Evolutionary conservation across 2,888 invertebrate species (phyloP).

Genomic region (Lithodes maja): DNA sequence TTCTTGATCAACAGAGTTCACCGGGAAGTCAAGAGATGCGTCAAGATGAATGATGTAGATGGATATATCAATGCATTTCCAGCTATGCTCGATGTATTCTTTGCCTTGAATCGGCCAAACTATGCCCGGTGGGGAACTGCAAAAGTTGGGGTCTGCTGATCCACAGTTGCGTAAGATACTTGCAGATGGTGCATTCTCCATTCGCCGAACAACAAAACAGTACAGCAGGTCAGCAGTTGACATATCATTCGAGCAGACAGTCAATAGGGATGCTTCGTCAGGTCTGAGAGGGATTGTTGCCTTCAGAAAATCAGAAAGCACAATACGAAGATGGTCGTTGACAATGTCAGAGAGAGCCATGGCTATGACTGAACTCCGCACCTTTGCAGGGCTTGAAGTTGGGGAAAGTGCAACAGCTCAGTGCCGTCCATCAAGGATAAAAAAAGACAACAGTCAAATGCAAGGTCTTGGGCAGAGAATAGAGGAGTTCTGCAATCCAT

Average conservation of each 20-base stretch:
- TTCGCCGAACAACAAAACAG: background rate
- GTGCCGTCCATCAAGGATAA: constrained; percentile 24
- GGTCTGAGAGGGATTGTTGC: constrained; percentile 29
- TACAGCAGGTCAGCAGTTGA: constrained; percentile 31
- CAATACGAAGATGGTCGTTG: constrained; percentile 6
- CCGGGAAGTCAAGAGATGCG: background rate
- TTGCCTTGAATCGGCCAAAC: background rate
- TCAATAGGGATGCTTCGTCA: constrained; percentile 29
- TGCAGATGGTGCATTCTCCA: background rate
- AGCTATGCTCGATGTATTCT: background rate
- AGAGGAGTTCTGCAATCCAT: constrained; percentile 19
- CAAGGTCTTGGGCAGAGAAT: background rate
- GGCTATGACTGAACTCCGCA: constrained; percentile 24
- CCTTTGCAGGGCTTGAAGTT: constrained; percentile 8
- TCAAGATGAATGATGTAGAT: background rate
- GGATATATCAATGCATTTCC: background rate
- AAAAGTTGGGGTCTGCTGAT: background rate
- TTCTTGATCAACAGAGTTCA: constrained; percentile 10
- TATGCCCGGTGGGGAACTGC: constrained; percentile 20
- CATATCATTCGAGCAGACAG: constrained; percentile 27
- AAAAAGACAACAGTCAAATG: constrained; percentile 27
- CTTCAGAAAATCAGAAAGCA: background rate
- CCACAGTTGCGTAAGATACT: background rate
- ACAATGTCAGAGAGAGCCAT: constrained; percentile 24
- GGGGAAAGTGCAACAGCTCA: constrained; percentile 22